Evolutionary conservation across 2,888 invertebrate genomes (phyloP).

Genomic region (Stegophylla sp.): DNA sequence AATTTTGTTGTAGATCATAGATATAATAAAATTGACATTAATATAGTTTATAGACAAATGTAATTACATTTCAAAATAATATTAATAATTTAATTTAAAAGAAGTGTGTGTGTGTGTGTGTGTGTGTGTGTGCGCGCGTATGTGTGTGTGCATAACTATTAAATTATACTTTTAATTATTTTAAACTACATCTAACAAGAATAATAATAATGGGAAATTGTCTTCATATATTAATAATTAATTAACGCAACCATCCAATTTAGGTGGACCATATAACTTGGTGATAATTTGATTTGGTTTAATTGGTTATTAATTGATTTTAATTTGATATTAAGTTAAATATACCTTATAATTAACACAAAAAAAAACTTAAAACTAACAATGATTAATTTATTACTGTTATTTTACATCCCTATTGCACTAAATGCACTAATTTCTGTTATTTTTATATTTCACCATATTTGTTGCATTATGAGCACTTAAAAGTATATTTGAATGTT

Average conservation of each 20-base stretch:
- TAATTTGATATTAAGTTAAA: constrained; percentile 37
- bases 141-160: too few species aligned
- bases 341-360: constrained; percentile 27
- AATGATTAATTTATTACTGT: constrained; percentile 44
- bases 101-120: too few species aligned
- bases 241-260: constrained; percentile 59
- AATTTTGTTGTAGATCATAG: constrained; percentile 23
- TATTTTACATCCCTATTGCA: constrained; percentile 44
- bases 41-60: constrained; percentile 26
- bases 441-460: constrained; percentile 31
- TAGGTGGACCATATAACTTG: constrained; percentile 52
- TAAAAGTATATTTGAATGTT: constrained; percentile 12
- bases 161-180: constrained; percentile 21
- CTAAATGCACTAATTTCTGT: constrained; percentile 31
- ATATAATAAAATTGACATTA: constrained; percentile 45
- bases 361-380: constrained; percentile 30
- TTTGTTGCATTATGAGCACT: constrained; percentile 28
- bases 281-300: constrained; percentile 44
- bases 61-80: constrained; percentile 34
- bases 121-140: too few species aligned
- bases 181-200: constrained; percentile 33
- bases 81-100: constrained; percentile 5
- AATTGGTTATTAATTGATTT: constrained; percentile 30
- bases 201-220: constrained; percentile 39
- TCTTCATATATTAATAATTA: constrained; percentile 44